Evolutionary conservation across 2,113 vertebrate species (phyloP).

Genomic region (Scomber scombrus): DNA sequence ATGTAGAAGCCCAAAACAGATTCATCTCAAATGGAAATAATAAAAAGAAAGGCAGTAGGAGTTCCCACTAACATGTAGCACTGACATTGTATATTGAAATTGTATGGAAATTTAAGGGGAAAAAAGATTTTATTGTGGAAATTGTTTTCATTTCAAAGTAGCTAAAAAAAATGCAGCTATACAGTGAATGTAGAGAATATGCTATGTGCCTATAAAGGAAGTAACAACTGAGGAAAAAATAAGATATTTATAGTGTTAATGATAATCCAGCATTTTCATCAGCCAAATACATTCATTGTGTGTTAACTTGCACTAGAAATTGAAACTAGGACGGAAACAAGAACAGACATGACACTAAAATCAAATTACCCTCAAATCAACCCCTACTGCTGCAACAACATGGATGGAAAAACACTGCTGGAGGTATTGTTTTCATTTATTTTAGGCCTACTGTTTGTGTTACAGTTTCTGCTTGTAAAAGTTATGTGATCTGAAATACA

Average conservation of each 20-base stretch:
- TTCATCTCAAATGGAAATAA: not conserved
- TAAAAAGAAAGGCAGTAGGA: not conserved
- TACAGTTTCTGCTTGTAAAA: too few species aligned
- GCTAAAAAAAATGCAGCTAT: too few species aligned
- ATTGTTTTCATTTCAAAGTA: too few species aligned
- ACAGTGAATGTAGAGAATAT: not conserved
- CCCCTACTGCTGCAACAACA: not conserved
- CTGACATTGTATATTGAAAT: too few species aligned
- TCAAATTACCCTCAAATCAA: slow-evolving; percentile 18
- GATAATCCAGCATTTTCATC: not conserved
- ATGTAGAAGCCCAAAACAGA: not conserved
- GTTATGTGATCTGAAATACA: too few species aligned
- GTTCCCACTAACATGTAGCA: too few species aligned
- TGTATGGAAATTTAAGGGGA: too few species aligned
- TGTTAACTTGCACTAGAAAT: slow-evolving; percentile 1
- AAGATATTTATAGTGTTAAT: not conserved
- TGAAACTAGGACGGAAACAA: slow-evolving; percentile 30
- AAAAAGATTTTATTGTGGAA: too few species aligned
- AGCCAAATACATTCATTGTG: not conserved
- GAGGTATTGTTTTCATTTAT: not conserved
- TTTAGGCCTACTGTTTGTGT: too few species aligned
- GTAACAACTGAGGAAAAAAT: not conserved
- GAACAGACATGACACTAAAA: slow-evolving; percentile 1
- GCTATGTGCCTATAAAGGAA: not conserved
- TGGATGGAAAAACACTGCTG: not conserved